A percentile compares a stretch with the other conserved stretches of the same genome.
Conservation (phyloP, 2,113 vertebrate species). For the Pteronura brasiliensis region DNA sequence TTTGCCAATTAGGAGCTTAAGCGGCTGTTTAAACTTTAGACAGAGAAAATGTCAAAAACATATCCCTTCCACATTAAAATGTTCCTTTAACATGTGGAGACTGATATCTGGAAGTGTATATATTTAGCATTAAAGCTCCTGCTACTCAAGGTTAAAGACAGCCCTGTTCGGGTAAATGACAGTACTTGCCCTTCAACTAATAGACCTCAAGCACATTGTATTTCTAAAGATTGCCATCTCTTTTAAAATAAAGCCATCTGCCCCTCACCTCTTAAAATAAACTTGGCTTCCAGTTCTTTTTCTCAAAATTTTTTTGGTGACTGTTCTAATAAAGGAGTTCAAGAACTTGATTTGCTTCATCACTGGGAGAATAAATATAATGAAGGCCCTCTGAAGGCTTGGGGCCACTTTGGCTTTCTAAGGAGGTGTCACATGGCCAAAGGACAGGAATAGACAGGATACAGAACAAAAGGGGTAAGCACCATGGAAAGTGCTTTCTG, state of each 20-base stretch:
- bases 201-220: background rate
- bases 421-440: background rate
- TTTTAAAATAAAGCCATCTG: slow-evolving; percentile 36
- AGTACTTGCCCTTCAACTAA: background rate
- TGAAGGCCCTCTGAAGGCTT: background rate
- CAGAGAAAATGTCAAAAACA: background rate
- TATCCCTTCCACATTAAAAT: background rate
- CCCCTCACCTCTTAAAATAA: slow-evolving; percentile 14
- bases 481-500: accelerated
- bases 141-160: background rate
- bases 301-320: background rate
- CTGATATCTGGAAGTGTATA: background rate
- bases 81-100: background rate
- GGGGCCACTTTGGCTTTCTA: background rate
- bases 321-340: background rate
- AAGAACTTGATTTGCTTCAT: background rate
- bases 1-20: background rate
- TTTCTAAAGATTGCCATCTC: background rate
- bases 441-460: background rate
- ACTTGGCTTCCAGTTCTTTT: background rate
- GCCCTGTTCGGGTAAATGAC: background rate
- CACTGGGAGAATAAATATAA: background rate
- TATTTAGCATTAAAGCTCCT: background rate
- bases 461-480: background rate
- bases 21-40: background rate